A percentile compares a stretch with the other conserved stretches of the same genome.
Evolutionary conservation across 2,888 invertebrate genomes (phyloP).

Genomic region (Esperia sulphurella): DNA sequence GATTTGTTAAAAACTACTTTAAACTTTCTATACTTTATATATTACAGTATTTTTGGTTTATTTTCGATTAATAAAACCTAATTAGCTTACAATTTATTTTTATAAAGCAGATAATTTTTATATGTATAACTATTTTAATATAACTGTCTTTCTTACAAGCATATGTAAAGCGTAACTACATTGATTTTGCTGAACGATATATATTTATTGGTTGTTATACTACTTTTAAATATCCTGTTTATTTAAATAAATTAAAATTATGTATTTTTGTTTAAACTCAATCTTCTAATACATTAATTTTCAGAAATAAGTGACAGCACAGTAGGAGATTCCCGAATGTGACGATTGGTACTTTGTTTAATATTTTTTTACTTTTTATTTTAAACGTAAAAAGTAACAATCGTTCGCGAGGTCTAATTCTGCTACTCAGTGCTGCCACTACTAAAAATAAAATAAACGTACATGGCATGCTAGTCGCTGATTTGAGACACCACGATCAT

Average conservation of each 20-base stretch:
- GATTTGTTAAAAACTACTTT: no score
- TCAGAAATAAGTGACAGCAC: slow-evolving; percentile 65
- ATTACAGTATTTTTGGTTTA: no score
- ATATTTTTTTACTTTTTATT: slow-evolving; percentile 21
- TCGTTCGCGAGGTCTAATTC: slow-evolving; percentile 49
- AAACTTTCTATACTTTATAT: no score
- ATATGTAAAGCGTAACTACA: no score
- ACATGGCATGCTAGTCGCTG: slow-evolving; percentile 74
- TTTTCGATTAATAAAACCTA: no score
- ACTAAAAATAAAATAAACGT: slow-evolving; percentile 52
- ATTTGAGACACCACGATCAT: slow-evolving; percentile 75
- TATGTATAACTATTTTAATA: no score
- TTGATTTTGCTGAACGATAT: no score
- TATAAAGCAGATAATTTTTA: no score
- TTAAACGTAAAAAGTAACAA: slow-evolving; percentile 49
- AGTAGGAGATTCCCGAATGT: slow-evolving; percentile 70
- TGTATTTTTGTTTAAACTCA: not conserved
- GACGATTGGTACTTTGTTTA: slow-evolving; percentile 58
- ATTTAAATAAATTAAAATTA: not conserved
- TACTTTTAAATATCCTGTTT: not conserved
- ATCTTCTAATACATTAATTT: slow-evolving; percentile 24
- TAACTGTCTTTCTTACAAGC: no score
- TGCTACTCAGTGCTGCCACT: slow-evolving; percentile 73
- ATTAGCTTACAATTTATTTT: no score
- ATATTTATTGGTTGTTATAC: no score